Percentiles rank a stretch among this genome's conserved stretches.
These are phyloP conservation scores for Drosophila falleni DNA, from an alignment of 2,888 invertebrate species.

Conservation along the genomic window DNA sequence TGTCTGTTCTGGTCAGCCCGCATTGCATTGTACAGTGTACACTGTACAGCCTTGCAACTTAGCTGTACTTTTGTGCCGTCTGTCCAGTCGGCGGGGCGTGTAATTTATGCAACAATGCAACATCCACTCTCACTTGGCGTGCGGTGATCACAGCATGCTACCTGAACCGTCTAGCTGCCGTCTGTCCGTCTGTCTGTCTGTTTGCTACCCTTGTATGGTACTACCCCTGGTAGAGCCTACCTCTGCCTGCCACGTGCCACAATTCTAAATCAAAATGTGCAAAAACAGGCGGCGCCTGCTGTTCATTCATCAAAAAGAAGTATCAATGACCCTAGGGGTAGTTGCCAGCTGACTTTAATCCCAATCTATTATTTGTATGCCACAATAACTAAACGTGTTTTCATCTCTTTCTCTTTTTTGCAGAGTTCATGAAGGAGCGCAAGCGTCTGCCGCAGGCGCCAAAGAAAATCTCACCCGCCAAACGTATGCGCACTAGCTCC, in stretches of 20 bases:
- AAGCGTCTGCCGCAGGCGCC: constrained; percentile 85
- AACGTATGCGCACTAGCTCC: constrained; percentile 83
- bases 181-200: constrained; percentile 8
- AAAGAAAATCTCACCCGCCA: constrained; percentile 84
- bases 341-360: constrained; percentile 68
- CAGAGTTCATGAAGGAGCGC: constrained; percentile 86
- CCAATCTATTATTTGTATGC: constrained; percentile 28
- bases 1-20: constrained; percentile 69
- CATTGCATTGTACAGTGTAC: constrained; percentile 38
- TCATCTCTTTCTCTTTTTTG: constrained; percentile 43
- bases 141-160: constrained; percentile 33
- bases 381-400: constrained; percentile 36
- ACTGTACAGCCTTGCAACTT: constrained; percentile 26
- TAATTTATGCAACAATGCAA: constrained; percentile 73
- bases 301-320: constrained; percentile 24
- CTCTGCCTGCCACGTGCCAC: constrained; percentile 72
- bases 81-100: constrained; percentile 56
- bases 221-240: constrained; percentile 53
- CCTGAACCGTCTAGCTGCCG: constrained; percentile 37
- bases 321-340: constrained; percentile 54
- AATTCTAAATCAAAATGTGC: constrained; percentile 74
- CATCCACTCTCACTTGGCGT: constrained; percentile 32
- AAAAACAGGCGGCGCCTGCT: constrained; percentile 78
- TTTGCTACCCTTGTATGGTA: constrained; percentile 29
- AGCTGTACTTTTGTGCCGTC: constrained; percentile 52